phyloP scores from a whole-genome alignment of 1,140 invertebrate species.

The Idris sp. region DNA sequence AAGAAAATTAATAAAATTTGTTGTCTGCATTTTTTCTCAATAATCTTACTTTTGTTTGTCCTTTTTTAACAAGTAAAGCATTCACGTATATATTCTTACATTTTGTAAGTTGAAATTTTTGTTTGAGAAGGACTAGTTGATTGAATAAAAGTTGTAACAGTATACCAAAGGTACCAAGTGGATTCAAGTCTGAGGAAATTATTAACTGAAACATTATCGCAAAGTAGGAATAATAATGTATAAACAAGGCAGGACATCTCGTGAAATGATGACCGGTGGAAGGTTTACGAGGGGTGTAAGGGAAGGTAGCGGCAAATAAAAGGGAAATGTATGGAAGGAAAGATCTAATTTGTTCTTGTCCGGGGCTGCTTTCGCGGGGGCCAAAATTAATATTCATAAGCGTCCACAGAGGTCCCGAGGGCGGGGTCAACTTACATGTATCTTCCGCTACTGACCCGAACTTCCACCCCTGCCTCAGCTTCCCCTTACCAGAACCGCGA shows the following conservation, averaged over 20 bases:
- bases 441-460: too few relatives aligned
- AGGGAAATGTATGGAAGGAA: conserved; percentile 78
- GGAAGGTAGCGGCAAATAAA: conserved; percentile 71
- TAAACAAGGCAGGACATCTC: conserved; percentile 43
- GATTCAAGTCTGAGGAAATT: conserved; percentile 11
- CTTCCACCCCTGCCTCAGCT: too few relatives aligned
- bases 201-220: conserved; percentile 36
- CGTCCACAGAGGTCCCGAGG: conserved; percentile 78
- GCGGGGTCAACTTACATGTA: conserved; percentile 79
- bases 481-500: too few relatives aligned
- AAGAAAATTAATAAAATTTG: conserved; percentile 50
- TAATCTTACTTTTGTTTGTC: conserved; percentile 29
- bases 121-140: too few relatives aligned
- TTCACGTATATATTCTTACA: too few relatives aligned
- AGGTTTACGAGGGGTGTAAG: conserved; percentile 60
- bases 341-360: conserved; percentile 79
- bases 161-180: too few relatives aligned
- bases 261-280: conserved; percentile 50
- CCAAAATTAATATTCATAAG: conserved; percentile 79
- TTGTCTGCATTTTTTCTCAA: conserved; percentile 33
- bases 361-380: conserved; percentile 72
- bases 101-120: too few relatives aligned
- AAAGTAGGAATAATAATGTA: conserved; percentile 49
- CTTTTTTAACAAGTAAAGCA: too few relatives aligned
- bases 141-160: too few relatives aligned